Conservation (phyloP, 1,140 invertebrate species). For the Neodiprion pinetum region DNA sequence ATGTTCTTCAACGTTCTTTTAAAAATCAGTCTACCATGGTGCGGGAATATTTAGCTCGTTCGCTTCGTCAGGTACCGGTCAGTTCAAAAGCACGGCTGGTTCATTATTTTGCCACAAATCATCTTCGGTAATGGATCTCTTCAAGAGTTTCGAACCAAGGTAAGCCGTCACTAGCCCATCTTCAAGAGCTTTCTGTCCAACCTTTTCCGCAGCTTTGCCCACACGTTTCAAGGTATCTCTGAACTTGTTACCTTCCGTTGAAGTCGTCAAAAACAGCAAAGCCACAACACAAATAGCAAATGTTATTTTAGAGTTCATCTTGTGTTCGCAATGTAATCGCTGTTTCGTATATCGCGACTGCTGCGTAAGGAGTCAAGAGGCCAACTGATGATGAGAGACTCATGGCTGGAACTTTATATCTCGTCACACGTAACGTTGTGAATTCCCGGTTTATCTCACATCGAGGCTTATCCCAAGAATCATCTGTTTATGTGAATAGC, state of each 20-base stretch:
- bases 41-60: too few relatives aligned
- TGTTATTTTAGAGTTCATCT: background rate
- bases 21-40: too few relatives aligned
- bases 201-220: background rate
- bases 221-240: background rate
- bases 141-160: background rate
- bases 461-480: too few relatives aligned
- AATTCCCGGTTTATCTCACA: background rate
- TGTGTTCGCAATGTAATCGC: background rate
- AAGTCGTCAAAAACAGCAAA: background rate
- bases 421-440: background rate
- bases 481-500: too few relatives aligned
- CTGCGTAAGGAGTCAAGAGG: background rate
- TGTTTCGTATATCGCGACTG: constrained; percentile 2
- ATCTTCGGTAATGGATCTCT: background rate
- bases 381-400: background rate
- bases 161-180: background rate
- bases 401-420: background rate
- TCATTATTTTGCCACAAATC: background rate
- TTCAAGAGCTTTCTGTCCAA: constrained; percentile 2
- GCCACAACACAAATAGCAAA: background rate
- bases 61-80: background rate
- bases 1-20: too few relatives aligned
- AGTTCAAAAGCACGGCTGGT: background rate
- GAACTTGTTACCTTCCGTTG: background rate